These are phyloP conservation scores for Helogale parvula DNA, from an alignment of 2,113 vertebrate genomes.

Conservation along the genomic window DNA sequence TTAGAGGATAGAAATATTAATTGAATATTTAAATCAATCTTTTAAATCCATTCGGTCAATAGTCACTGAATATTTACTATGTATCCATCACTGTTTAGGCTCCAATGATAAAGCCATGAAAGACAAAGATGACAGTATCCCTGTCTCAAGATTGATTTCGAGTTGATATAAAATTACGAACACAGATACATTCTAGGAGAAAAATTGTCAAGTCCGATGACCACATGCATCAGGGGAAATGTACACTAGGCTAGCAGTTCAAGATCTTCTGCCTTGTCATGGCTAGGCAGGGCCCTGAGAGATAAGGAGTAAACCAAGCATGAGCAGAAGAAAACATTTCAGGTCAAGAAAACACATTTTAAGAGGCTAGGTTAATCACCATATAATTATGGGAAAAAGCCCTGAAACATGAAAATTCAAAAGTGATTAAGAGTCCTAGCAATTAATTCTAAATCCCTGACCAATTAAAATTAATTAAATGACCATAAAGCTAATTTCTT, in stretches of 20 bases:
- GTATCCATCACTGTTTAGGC: not conserved
- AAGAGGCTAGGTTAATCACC: not conserved
- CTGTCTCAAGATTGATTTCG: not conserved
- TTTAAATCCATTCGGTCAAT: not conserved
- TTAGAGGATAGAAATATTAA: not conserved
- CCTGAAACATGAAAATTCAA: conserved; percentile 73
- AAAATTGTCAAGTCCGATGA: not conserved
- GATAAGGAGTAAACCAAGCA: not conserved
- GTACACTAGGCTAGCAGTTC: not conserved
- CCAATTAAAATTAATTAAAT: conserved; percentile 62
- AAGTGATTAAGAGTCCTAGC: conserved; percentile 77
- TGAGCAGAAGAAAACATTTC: not conserved
- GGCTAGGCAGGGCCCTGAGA: conserved; percentile 1
- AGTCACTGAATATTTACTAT: not conserved
- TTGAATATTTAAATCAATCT: not conserved
- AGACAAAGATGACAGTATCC: not conserved
- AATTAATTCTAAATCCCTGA: conserved; percentile 72
- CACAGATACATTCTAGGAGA: not conserved
- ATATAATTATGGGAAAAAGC: conserved; percentile 73
- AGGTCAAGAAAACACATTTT: not conserved
- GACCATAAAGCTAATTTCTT: conserved; percentile 40
- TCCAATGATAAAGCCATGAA: not conserved
- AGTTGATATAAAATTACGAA: not conserved
- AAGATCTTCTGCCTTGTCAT: conserved; percentile 34
- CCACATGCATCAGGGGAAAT: no score